A percentile compares a stretch with the other conserved stretches of the same genome.
Evolutionary conservation across 1,140 invertebrate genomes (phyloP).

Genomic region (Hyles vespertilio): DNA sequence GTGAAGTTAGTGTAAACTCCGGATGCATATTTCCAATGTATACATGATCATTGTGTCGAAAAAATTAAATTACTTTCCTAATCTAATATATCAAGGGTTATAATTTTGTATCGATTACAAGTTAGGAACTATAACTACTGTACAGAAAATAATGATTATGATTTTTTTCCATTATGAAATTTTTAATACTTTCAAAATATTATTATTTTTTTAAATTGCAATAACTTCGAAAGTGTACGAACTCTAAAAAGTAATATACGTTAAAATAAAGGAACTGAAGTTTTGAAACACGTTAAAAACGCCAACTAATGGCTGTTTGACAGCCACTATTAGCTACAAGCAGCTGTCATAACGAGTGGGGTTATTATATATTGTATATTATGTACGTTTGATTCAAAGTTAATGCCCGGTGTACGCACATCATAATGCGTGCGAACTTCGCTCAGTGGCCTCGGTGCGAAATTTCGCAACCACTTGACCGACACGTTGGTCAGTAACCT

Average conservation of each 20-base stretch:
- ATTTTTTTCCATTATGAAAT: slow-evolving; percentile 31
- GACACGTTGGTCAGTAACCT: too few species aligned
- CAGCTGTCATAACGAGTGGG: slow-evolving; percentile 27
- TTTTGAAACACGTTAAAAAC: slow-evolving; percentile 31
- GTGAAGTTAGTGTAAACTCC: neutral
- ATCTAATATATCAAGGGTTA: slow-evolving; percentile 62
- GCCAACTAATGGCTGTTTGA: slow-evolving; percentile 46
- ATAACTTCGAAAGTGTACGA: slow-evolving; percentile 9
- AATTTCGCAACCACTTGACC: too few species aligned
- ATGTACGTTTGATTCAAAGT: too few species aligned
- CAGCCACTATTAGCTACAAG: slow-evolving; percentile 26
- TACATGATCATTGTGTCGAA: slow-evolving; percentile 22
- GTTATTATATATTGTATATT: slow-evolving; percentile 21
- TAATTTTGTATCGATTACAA: slow-evolving; percentile 71
- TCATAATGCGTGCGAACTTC: too few species aligned
- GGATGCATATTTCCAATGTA: neutral
- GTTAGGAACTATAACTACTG: slow-evolving; percentile 73
- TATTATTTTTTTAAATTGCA: slow-evolving; percentile 11
- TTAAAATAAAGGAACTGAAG: slow-evolving; percentile 39
- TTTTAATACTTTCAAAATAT: slow-evolving; percentile 58
- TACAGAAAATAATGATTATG: slow-evolving; percentile 61
- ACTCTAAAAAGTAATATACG: slow-evolving; percentile 2
- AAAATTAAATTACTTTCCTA: slow-evolving; percentile 54
- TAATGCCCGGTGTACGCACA: too few species aligned
- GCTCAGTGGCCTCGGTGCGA: too few species aligned